Conservation (phyloP, 2,888 invertebrate genomes). For the Ichneumoninae sp. region DNA sequence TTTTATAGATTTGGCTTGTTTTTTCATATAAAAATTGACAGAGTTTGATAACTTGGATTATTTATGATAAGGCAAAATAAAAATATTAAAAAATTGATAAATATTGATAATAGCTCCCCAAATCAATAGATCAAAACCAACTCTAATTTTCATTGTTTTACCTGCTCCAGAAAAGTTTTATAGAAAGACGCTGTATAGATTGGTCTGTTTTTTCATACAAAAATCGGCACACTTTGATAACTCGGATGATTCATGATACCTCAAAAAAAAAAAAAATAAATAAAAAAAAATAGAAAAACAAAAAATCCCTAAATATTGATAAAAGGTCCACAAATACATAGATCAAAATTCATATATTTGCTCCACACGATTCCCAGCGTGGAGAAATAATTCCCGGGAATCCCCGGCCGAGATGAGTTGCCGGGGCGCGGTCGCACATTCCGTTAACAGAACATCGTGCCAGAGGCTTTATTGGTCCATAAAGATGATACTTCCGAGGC, state of each 20-base stretch:
- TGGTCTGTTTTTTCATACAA: too few relatives aligned
- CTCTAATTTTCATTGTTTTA: too few relatives aligned
- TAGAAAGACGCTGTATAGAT: too few relatives aligned
- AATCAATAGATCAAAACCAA: background rate
- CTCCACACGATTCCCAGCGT: background rate
- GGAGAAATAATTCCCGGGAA: constrained; percentile 58
- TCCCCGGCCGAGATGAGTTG: constrained; percentile 44
- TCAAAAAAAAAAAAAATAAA: too few relatives aligned
- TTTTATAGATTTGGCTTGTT: too few relatives aligned
- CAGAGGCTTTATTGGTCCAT: constrained; percentile 68
- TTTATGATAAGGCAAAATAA: background rate
- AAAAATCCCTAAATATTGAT: background rate
- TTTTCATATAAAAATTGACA: too few relatives aligned
- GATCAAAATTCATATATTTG: background rate
- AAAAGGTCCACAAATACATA: background rate
- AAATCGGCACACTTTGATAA: too few relatives aligned
- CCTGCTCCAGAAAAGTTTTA: too few relatives aligned
- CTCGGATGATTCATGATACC: too few relatives aligned
- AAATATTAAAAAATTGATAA: background rate
- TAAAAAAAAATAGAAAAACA: too few relatives aligned
- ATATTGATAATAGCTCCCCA: background rate
- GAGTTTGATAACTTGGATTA: too few relatives aligned
- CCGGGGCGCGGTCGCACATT: constrained; percentile 51
- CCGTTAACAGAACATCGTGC: constrained; percentile 9
- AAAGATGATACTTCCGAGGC: constrained; percentile 65